These are phyloP conservation scores for Indri indri DNA, from an alignment of 2,113 vertebrate species.

Conservation along the genomic window DNA sequence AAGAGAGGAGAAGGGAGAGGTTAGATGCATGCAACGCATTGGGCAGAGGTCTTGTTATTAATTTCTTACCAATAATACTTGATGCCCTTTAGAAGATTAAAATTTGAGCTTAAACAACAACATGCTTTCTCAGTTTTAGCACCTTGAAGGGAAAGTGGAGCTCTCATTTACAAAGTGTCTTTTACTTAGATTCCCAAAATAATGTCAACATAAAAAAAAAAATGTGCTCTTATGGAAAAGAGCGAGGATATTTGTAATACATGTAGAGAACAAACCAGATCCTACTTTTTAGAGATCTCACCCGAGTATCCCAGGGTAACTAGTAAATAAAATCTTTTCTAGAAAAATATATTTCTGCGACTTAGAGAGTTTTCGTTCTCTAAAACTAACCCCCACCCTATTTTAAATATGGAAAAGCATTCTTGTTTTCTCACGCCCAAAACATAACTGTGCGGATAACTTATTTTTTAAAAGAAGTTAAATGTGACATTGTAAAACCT, in stretches of 20 bases:
- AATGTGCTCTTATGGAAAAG: not conserved
- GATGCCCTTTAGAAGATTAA: not conserved
- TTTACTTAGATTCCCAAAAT: not conserved
- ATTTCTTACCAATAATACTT: not conserved
- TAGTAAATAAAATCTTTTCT: not conserved
- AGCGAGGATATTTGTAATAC: not conserved
- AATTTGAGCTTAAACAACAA: not conserved
- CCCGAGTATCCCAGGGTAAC: no score
- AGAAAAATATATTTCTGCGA: not conserved
- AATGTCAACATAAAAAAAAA: not conserved
- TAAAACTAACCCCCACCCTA: not conserved
- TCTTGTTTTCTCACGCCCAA: conserved; percentile 53
- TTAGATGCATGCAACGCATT: no score
- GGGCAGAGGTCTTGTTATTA: not conserved
- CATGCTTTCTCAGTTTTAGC: not conserved
- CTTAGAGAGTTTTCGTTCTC: not conserved
- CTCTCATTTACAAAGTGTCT: not conserved
- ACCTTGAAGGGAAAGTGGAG: not conserved
- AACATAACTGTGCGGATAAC: conserved; percentile 53
- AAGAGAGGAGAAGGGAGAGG: not conserved
- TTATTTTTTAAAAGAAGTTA: conserved; percentile 34
- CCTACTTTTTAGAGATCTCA: not conserved
- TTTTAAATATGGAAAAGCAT: not conserved
- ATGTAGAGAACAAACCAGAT: not conserved
- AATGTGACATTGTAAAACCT: conserved; percentile 65